Evolutionary conservation across 1,140 invertebrate species (phyloP), one percentile per base, ranked within the genome.

Genomic region (Caenorhabditis briggsae): DNA sequence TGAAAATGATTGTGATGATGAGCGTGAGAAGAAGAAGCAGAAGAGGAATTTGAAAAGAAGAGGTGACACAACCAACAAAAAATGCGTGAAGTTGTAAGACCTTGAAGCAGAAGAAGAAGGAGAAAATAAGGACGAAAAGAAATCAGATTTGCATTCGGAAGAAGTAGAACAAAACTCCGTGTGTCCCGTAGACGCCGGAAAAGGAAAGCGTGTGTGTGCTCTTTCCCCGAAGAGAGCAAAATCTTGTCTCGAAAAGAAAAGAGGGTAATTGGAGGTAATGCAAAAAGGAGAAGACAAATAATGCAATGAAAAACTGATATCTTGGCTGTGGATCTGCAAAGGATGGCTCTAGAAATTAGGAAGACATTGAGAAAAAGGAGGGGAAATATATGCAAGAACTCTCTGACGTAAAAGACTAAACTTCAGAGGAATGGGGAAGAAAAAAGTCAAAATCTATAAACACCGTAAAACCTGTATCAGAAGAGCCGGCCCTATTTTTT

Each of bases 61-160:
- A 70, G 53, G 23, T 33, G 46, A 85, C 41, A 83, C 41, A 61
- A 55, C 41, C 20, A 58, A 33, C 18, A 61, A 65, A 70, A 70
- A 83, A 23, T 48, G 59, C 41, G 56, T 41, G 83, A 61, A 65
- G 83, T 20, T 53, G 55, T 33, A 61, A 61, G 59, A 61, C 59
- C 59, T 61, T 61, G 59, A 78, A 78, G 70, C 20, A 12, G 18
- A 23, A 50, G 50, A 16, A 23, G 70, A 20, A 2, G 55, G 58
- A 14, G 33, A 61, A 8, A 48, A 18, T 20, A 23, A 18, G 11
- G 46, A 59, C 33, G 58, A 46, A 83, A 61, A 12, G 53, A 61
- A 83, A 58, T 83, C 58, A 78, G 46, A 78, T 78, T 50, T 78
- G 70, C 43, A 78, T 78, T 78, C 70, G 46, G 70, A 78, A 78